Evolutionary conservation across 2,113 vertebrate genomes (phyloP).

Genomic region (Rattus norvegicus): GRCr8 NC_086025.1:61264001-61264500

Average conservation of each 20-base stretch:
- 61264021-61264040: neutral
- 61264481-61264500: neutral
- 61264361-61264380: neutral
- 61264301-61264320: neutral
- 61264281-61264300: neutral
- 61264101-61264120: neutral
- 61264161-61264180: neutral
- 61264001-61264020: neutral
- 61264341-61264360: neutral
- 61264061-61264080: neutral
- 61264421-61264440: neutral
- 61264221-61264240: neutral
- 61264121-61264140: neutral
- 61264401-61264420: neutral
- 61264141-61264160: neutral
- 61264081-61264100: neutral
- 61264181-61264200: neutral
- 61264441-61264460: neutral
- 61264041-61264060: neutral
- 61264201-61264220: neutral
- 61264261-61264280: neutral
- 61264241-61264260: neutral
- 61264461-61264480: neutral
- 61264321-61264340: neutral
- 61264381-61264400: neutral